These are phyloP conservation scores for Pantherophis vulpinus DNA, from an alignment of 2,797 vertebrate genomes.

Conservation along the genomic window DNA sequence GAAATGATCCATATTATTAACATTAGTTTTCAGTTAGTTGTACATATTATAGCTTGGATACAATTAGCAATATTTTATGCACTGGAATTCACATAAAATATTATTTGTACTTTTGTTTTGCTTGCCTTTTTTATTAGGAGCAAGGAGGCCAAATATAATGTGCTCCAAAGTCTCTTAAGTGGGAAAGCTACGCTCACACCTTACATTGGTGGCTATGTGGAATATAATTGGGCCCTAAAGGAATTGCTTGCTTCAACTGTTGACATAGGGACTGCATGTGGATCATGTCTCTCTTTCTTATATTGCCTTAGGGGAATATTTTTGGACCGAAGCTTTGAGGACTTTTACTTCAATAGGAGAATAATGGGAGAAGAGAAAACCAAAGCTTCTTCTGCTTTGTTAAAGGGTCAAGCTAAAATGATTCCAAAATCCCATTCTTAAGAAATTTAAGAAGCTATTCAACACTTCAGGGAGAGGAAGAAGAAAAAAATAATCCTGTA, in stretches of 20 bases:
- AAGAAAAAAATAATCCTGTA: slow-evolving; percentile 11
- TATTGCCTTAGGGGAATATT: slow-evolving; percentile 24
- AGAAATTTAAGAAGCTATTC: neutral
- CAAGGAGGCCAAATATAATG: slow-evolving; percentile 39
- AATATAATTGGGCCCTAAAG: slow-evolving; percentile 66
- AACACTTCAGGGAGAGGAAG: neutral
- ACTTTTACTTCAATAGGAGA: slow-evolving; percentile 37
- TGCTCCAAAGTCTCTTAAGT: slow-evolving; percentile 46
- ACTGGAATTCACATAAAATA: slow-evolving; percentile 34
- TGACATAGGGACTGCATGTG: neutral
- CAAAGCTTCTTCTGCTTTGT: neutral
- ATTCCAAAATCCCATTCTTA: slow-evolving; percentile 35
- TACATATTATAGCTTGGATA: slow-evolving; percentile 7
- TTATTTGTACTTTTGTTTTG: slow-evolving; percentile 18
- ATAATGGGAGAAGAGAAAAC: neutral
- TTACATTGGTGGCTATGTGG: slow-evolving; percentile 34
- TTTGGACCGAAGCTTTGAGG: slow-evolving; percentile 57
- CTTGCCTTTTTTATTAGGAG: slow-evolving; percentile 22
- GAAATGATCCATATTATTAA: neutral
- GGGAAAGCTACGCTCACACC: slow-evolving; percentile 12
- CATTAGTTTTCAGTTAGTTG: neutral
- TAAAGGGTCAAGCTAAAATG: slow-evolving; percentile 25
- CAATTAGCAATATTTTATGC: slow-evolving; percentile 23
- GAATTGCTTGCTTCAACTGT: slow-evolving; percentile 31
- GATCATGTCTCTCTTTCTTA: slow-evolving; percentile 15